Evolutionary conservation across 2,797 vertebrate species (phyloP), one percentile per base, ranked within the genome.

Genomic region (Urocyon cinereoargenteus): DNA sequence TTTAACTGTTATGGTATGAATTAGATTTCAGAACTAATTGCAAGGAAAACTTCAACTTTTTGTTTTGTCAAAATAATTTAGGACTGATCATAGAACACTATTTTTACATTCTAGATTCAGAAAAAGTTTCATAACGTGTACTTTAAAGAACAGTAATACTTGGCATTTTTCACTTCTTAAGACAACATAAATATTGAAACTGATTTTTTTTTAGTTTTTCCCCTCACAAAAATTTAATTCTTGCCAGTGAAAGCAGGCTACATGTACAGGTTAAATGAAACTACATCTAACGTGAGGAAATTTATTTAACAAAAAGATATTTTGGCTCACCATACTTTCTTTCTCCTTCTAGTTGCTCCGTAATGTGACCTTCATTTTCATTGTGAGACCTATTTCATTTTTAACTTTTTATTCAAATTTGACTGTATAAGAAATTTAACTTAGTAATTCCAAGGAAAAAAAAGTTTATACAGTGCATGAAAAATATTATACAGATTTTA

Each of bases 171-270:
- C 8, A 91, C 19, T 91, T 93, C 31, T 49, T 68, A 70, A 72
- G 45, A 21, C 84, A 96, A 96, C 22, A 45, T 78, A 97, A 97
- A 96, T 97, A 96, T 94, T 26, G 81, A 61, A 70, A 91, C 91
- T 70, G 31, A 91, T 45, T 45, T 45, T 45, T 90, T 96, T 90
- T 97, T 93, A 61, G 34, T 82, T 91, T 96, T 57, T 40, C 28
- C 28, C 31, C 36, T 14, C 64, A 78, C 6, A 84, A 40, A 93
- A 87, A 92, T 73, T 72, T 96, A 77, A 81, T 94, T 87, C 3
- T 95, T 95, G 7, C 31, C 22, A 55, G 31, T 66, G 31, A 90
- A 87, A 83, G 2, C 22, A 85, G 66, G 45, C 95, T 85, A 90
- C 4, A 40, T 73, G 3, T 53, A 95, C 45, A 79, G n/a, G 45